Base-by-base conservation (phyloP, 2,888 invertebrate genomes). In the Microchrysa polita region DNA sequence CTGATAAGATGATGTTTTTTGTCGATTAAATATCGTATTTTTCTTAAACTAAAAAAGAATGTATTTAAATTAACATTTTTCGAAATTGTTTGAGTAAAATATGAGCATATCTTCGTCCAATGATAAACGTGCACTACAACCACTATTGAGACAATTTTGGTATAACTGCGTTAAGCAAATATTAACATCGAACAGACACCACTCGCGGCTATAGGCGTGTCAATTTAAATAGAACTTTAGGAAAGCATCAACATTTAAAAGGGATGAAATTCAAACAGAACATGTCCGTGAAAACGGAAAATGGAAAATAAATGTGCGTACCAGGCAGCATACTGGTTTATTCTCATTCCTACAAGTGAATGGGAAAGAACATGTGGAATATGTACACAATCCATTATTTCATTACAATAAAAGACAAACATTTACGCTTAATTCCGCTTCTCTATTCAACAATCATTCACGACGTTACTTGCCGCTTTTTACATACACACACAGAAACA, bases 351-450 rank as follows among this genome's bases (percentile, higher is more conserved):
- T n/a, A 20, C 10, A 2, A 55, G 55, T 55, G 22, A 55, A 20
- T 55, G 22, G 55, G 22, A 55, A 55, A 55, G 55, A 18, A 55
- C 55, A 55, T 55, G 2, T 20, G 18, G 55, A 20, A 55, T n/a
- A n/a, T 55, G 18, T 55, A 55, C 55, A 55, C 55, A 55, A 55
- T 55, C 55, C 55, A 55, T 55, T 55, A 55, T 55, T 55, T 55
- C 55, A 55, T 55, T 55, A 55, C 18, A 20, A 55, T 55, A 55
- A 55, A 55, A 55, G 18, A 55, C 55, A 16, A 55, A 2, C 55
- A 55, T 55, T 48, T 55, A 18, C 22, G 18, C 5, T 55, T 2
- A 1, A 20, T 55, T 55, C 20, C 22, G 10, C 18, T 55, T 1
- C 20, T 55, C 18, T 55, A 20, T 1, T 55, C 55, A 48, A n/a